These are phyloP conservation scores for Argyrosomus regius DNA, from an alignment of 2,797 vertebrate genomes.

Conservation along the genomic window DNA sequence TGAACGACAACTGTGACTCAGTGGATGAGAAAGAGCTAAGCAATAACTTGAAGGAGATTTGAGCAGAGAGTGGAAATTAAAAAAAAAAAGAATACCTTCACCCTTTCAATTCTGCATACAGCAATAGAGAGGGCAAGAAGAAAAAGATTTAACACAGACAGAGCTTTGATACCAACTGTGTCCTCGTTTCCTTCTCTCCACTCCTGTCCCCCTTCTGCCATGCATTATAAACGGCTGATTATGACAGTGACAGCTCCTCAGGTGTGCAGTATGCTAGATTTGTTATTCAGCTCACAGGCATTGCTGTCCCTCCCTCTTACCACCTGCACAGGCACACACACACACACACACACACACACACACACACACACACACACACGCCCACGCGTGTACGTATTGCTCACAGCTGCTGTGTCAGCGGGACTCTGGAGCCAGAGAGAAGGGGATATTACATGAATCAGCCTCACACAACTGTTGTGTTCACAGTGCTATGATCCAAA, in stretches of 20 bases:
- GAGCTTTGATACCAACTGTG: constrained; percentile 74
- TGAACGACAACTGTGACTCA: constrained; percentile 59
- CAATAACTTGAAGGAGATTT: constrained; percentile 43
- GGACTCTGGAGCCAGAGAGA: constrained; percentile 66
- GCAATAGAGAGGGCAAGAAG: constrained; percentile 64
- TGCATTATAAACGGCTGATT: constrained; percentile 83
- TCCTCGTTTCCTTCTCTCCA: constrained; percentile 75
- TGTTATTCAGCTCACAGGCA: constrained; percentile 82
- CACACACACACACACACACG: constrained; percentile 17
- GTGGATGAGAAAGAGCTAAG: constrained; percentile 22
- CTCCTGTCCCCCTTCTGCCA: constrained; percentile 74
- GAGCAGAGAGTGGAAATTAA: constrained; percentile 18
- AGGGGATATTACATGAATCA: constrained; percentile 74
- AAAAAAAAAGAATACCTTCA: constrained; percentile 17
- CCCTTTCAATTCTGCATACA: constrained; percentile 35
- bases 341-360: constrained; percentile 32
- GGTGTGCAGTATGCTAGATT: constrained; percentile 81
- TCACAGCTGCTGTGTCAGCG: constrained; percentile 84
- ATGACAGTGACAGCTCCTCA: constrained; percentile 83
- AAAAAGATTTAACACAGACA: constrained; percentile 65
- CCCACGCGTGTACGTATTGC: constrained; percentile 51
- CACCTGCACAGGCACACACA: constrained; percentile 67
- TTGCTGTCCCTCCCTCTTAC: constrained; percentile 71
- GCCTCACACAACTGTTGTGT: constrained; percentile 64
- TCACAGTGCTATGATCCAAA: constrained; percentile 57